Percentiles rank a stretch among this genome's conserved stretches.
Conservation (phyloP, 2,797 vertebrate species). For the Psittacula echo region DNA sequence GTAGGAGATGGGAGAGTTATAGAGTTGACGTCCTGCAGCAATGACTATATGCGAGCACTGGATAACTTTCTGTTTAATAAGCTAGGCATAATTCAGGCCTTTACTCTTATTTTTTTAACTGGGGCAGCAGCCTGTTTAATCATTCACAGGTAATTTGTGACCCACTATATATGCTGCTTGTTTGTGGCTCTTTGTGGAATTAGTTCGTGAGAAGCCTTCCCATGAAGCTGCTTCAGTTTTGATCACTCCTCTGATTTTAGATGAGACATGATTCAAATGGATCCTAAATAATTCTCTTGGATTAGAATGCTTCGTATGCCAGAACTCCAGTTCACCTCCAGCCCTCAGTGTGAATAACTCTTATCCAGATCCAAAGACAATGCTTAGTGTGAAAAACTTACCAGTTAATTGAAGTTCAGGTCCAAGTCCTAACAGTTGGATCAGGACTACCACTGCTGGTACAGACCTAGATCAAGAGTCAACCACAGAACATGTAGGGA, state of each 20-base stretch:
- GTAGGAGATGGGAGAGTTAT: background rate
- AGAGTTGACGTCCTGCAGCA: background rate
- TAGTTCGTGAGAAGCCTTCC: background rate
- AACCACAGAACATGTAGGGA: background rate
- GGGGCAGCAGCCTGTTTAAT: rapidly evolving
- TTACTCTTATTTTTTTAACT: background rate
- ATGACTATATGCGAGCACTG: background rate
- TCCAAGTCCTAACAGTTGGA: background rate
- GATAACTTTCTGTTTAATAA: background rate
- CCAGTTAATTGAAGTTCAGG: background rate
- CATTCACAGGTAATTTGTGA: background rate
- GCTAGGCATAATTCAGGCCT: background rate
- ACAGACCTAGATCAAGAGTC: background rate
- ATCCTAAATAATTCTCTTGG: background rate
- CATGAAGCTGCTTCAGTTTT: background rate
- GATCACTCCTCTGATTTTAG: background rate
- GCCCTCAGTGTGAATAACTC: background rate
- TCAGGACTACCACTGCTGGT: background rate
- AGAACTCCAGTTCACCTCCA: background rate
- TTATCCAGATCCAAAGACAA: background rate
- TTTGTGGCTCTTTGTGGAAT: background rate
- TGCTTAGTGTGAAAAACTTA: background rate
- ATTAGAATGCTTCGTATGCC: background rate
- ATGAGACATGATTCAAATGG: background rate
- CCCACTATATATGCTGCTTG: background rate